phyloP scores from a whole-genome alignment of 1,140 invertebrate species.

The Lycorma delicatula region DNA sequence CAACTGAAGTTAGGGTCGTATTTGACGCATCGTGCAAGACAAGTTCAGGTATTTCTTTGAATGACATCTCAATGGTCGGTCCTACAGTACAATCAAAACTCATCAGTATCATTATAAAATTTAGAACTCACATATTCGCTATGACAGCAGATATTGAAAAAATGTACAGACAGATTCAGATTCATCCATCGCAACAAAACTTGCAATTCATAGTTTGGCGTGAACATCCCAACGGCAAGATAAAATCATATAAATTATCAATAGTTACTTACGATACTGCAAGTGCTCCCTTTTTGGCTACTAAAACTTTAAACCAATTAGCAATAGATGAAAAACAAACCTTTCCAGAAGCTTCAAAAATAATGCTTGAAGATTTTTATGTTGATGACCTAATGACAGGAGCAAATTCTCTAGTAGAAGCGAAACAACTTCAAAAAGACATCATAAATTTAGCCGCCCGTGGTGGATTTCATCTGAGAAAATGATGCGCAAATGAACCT shows the following conservation, averaged over 20 bases:
- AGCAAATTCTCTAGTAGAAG: conserved; percentile 19
- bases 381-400: conserved; percentile 40
- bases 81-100: conserved; percentile 25
- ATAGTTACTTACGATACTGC: conserved; percentile 35
- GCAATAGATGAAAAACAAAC: conserved; percentile 25
- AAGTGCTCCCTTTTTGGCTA: conserved; percentile 33
- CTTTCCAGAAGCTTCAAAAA: conserved; percentile 26
- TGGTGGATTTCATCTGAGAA: conserved; percentile 23
- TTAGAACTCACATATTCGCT: conserved; percentile 17
- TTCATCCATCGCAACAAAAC: conserved; percentile 13
- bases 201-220: conserved; percentile 28
- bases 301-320: conserved; percentile 31
- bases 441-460: conserved; percentile 15
- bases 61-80: conserved; percentile 19
- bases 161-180: conserved; percentile 16
- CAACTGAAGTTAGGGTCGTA: conserved; percentile 33
- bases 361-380: conserved; percentile 36
- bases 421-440: conserved; percentile 17
- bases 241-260: conserved; percentile 29
- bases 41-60: conserved; percentile 21
- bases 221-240: conserved; percentile 7
- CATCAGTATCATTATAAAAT: conserved; percentile 11
- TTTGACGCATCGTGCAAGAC: conserved; percentile 37
- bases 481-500: conserved; percentile 15
- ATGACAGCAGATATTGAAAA: conserved; percentile 15